Percentiles rank a stretch among this genome's conserved stretches.
Evolutionary conservation across 1,140 invertebrate genomes (phyloP).

Genomic region (honey bee (Apis mellifera)): Amel_HAv3.1 CM009940.2:3149501-3150000

Average conservation of each 20-base stretch:
- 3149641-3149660: background rate
- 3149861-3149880: slow-evolving; percentile 10
- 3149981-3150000: background rate
- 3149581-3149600: slow-evolving; percentile 29
- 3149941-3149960: background rate
- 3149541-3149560: background rate
- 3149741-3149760: slow-evolving; percentile 47
- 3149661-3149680: slow-evolving; percentile 17
- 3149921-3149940: background rate
- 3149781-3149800: slow-evolving; percentile 48
- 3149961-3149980: background rate
- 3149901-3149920: slow-evolving; percentile 6
- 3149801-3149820: slow-evolving; percentile 19
- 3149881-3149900: slow-evolving; percentile 24
- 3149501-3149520: background rate
- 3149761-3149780: slow-evolving; percentile 62
- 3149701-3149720: slow-evolving; percentile 28
- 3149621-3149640: background rate
- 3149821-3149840: slow-evolving; percentile 61
- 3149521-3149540: background rate
- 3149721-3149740: background rate
- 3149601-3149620: background rate
- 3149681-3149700: slow-evolving; percentile 38
- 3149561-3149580: background rate
- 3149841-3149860: slow-evolving; percentile 53